These are phyloP conservation scores for Phaedon cochleariae DNA, from an alignment of 2,888 invertebrate genomes.

Conservation along the genomic window DNA sequence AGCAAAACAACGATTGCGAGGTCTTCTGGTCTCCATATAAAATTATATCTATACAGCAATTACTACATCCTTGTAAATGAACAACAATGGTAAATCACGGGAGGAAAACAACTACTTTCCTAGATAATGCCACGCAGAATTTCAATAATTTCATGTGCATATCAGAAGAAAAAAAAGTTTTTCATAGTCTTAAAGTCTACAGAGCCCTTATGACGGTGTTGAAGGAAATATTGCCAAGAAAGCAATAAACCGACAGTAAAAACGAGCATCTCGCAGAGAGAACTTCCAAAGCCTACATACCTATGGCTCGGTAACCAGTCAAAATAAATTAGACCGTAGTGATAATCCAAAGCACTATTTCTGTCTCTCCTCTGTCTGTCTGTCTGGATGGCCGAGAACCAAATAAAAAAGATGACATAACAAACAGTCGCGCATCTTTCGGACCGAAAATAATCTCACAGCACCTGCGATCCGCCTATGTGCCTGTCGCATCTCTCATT, in stretches of 20 bases:
- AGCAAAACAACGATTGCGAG: too few relatives aligned
- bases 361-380: constrained; percentile 41
- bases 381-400: constrained; percentile 36
- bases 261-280: not conserved
- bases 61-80: too few relatives aligned
- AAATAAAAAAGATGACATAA: constrained; percentile 29
- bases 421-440: not conserved
- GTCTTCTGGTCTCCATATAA: too few relatives aligned
- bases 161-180: too few relatives aligned
- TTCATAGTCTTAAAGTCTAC: too few relatives aligned
- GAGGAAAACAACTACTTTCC: too few relatives aligned
- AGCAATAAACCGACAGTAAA: not conserved
- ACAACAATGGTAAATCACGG: too few relatives aligned
- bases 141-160: too few relatives aligned
- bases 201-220: not conserved
- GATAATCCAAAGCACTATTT: constrained; percentile 35
- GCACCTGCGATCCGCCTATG: constrained; percentile 44
- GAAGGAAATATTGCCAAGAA: not conserved
- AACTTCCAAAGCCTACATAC: too few relatives aligned
- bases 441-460: not conserved
- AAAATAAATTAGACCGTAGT: constrained; percentile 18
- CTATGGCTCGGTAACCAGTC: not conserved
- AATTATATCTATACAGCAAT: too few relatives aligned
- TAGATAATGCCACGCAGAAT: too few relatives aligned
- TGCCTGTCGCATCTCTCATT: not conserved